A percentile compares a stretch with the other conserved stretches of the same genome.
phyloP scores from a whole-genome alignment of 2,888 invertebrate genomes.

The Ptychoptera albimana region DNA sequence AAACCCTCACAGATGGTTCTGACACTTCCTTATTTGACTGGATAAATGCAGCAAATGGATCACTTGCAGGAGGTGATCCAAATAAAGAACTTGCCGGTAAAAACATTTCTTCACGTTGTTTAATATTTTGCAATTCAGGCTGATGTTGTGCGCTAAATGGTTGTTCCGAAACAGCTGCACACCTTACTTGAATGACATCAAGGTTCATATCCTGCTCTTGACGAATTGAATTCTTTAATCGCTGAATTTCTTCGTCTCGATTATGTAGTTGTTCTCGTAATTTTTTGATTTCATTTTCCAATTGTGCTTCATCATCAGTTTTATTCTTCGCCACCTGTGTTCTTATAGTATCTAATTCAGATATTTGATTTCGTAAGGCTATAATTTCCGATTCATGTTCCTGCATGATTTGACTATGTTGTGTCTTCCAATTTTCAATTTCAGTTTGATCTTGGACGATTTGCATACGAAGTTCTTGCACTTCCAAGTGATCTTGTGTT shows the following conservation, averaged over 20 bases:
- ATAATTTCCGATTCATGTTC: conserved; percentile 27
- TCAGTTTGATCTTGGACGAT: conserved; percentile 30
- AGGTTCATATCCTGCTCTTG: too few species aligned
- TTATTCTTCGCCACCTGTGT: conserved; percentile 29
- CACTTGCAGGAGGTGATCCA: too few species aligned
- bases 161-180: too few species aligned
- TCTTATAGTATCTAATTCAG: conserved; percentile 25
- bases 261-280: conserved; percentile 34
- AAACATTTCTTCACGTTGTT: too few species aligned
- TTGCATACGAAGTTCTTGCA: conserved; percentile 28
- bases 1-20: too few species aligned
- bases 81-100: too few species aligned
- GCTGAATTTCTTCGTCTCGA: conserved; percentile 24
- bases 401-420: conserved; percentile 22
- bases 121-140: too few species aligned
- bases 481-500: conserved; percentile 24
- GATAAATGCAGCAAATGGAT: too few species aligned
- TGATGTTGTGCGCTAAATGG: too few species aligned
- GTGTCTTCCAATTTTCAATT: conserved; percentile 25
- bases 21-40: too few species aligned
- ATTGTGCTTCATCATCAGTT: conserved; percentile 30
- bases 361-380: conserved; percentile 22
- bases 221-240: not conserved
- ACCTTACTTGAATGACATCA: too few species aligned
- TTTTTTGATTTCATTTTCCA: conserved; percentile 39